phyloP scores from a whole-genome alignment of 2,113 vertebrate genomes.

The Cheirogaleus medius region DNA sequence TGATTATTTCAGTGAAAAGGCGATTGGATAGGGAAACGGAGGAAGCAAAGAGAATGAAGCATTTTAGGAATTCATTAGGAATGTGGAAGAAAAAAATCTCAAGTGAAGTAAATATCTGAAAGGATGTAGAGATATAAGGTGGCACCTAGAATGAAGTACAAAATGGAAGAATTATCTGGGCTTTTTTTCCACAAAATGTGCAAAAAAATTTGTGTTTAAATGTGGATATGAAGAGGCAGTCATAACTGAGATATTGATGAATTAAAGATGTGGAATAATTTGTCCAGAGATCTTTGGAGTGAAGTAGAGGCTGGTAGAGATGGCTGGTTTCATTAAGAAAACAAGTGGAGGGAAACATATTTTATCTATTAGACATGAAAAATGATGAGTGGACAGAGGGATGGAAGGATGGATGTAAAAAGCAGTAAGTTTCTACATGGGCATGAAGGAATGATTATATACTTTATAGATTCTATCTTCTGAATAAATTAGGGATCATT shows the following conservation, averaged over 20 bases:
- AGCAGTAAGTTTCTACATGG: accelerated
- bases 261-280: not conserved
- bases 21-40: not conserved
- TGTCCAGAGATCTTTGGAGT: not conserved
- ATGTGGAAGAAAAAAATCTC: not conserved
- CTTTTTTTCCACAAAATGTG: not conserved
- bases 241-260: not conserved
- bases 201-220: not conserved
- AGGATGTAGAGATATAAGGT: not conserved
- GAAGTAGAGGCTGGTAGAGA: not conserved
- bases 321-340: not conserved
- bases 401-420: not conserved
- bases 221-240: not conserved
- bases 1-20: not conserved
- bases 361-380: not conserved
- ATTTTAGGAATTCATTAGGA: not conserved
- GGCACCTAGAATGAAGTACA: not conserved
- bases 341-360: not conserved
- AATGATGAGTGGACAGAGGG: not conserved
- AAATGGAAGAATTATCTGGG: not conserved
- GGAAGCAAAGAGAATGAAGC: not conserved
- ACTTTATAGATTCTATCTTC: not conserved
- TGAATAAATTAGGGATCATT: not conserved
- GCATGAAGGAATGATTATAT: not conserved
- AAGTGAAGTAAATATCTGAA: not conserved